Evolutionary conservation across 2,797 vertebrate species (phyloP), one percentile per base, ranked within the genome.

Genomic region (Falco columbarius): DNA sequence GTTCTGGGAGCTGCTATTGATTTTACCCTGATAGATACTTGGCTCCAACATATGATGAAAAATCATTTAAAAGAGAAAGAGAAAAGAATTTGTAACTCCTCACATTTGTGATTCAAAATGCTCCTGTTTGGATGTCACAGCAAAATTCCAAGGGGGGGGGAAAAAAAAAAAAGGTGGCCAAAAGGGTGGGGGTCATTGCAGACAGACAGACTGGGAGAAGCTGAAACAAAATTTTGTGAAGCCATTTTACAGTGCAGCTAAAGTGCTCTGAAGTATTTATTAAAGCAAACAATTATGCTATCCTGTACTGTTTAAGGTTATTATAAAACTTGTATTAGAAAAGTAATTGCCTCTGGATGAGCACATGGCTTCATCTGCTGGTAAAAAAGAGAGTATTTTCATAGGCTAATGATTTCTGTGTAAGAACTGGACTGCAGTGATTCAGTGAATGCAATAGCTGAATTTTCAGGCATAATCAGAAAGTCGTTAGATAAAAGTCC

Each of bases 181-280:
- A 81, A 93, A 95, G 81, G 63, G 82, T 75, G 47, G n/a, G 67
- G 36, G 47, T 88, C 40, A 68, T 44, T 72, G 27, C 40, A 40
- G 40, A 40, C 56, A 82, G 93, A 84, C 56, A 82, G 93, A 84
- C 68, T 73, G 62, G 75, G 92, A 96, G 92, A 68, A 96, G 81
- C 77, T 74, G 77, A 97, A 97, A 93, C 14, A 51, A 38, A 61
- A 34, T 97, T 98, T 89, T 94, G 67, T 90, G 83, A 91, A 96
- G 62, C 38, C 54, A 75, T 95, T 96, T 95, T 89, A 44, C 38
- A 72, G 24, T 65, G 63, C 59, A 77, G 61, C n/a, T 87, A 63
- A 95, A 92, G 89, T 89, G 59, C 49, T 71, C 86, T 56, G n/a
- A 92, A 85, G 77, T 93, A 93, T 97, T 96, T 97, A 95, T 97